Evolutionary conservation across 1,140 invertebrate species (phyloP), one percentile per base, ranked within the genome.

Genomic region (Bactericera cockerelli): DNA sequence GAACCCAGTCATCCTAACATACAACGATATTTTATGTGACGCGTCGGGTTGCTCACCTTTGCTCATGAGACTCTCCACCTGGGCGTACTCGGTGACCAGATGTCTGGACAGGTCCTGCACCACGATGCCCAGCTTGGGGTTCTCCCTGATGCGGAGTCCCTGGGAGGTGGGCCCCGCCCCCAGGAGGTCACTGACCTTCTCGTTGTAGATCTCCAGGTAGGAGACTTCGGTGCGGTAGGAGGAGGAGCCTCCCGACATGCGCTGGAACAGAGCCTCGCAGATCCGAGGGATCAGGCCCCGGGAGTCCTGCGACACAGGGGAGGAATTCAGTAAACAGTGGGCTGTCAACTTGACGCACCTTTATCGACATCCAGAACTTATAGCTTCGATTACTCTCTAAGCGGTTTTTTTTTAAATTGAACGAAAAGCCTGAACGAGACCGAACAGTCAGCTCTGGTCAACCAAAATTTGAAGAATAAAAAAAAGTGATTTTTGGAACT

Each of bases 101-200:
- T 89, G 87, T 67, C 80, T 84, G 0, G 87, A 89, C 49, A 91
- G 70, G 68, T 91, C 89, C 73, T 95, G 89, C 13, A 97, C 94
- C 69, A 96, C 97, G 0, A 93, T 92, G 3, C 94, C 94, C 39
- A 85, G 73, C 61, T 84, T 81, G 0, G 91, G 91, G 76, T 98
- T 92, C 73, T 98, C 93, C 13, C 94, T 74, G 21, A 98, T 92
- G 65, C 83, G 77, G 3, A 97, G 74, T 16, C 80, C 81, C 68
- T 88, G 81, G 2, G 33, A 36, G 16, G 33, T 11, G 10, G 33
- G 33, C 16, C 33, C 33, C 16, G 33, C 16, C 10, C 33, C 16
- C 33, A 36, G 33, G 10, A 36, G 16, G 16, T 36, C 33, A 11
- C 87, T 86, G 0, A 95, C 89, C 59, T 84, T 76, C 71, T 94